These are phyloP conservation scores for Pseudorhombus dupliciocellatus DNA, from an alignment of 2,113 vertebrate genomes.

Conservation along the genomic window DNA sequence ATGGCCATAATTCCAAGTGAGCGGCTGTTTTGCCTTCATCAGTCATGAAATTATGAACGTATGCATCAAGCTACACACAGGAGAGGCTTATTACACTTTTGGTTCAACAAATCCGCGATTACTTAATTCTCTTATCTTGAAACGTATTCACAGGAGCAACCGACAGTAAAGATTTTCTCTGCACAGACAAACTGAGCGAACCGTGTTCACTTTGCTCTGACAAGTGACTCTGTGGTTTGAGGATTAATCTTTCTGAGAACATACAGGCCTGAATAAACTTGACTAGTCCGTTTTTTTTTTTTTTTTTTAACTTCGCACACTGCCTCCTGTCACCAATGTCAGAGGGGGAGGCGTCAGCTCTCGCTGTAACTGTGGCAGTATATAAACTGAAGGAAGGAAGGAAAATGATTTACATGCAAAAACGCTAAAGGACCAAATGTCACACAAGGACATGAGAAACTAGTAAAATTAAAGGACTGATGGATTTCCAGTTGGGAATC, in stretches of 20 bases:
- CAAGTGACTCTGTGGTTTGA: constrained; percentile 14
- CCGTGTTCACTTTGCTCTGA: constrained; percentile 29
- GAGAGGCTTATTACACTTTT: not conserved
- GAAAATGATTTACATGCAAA: not conserved
- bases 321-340: too few relatives aligned
- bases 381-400: too few relatives aligned
- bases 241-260: constrained; percentile 25
- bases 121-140: constrained; percentile 31
- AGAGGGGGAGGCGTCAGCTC: too few relatives aligned
- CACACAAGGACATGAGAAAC: constrained; percentile 25
- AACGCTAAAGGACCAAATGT: constrained; percentile 6
- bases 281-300: not conserved
- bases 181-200: constrained; percentile 14
- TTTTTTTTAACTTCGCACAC: not conserved
- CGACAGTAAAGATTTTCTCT: constrained; percentile 18
- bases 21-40: not conserved
- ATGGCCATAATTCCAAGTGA: constrained; percentile 12
- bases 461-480: constrained; percentile 43
- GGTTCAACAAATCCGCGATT: constrained; percentile 8
- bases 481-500: constrained; percentile 24
- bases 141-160: constrained; percentile 21
- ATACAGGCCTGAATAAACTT: constrained; percentile 23
- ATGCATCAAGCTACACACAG: not conserved
- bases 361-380: too few relatives aligned
- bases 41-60: not conserved